Evolutionary conservation across 2,113 vertebrate genomes (phyloP), one percentile per base, ranked within the genome.

Genomic region (Hystrix cristata): DNA sequence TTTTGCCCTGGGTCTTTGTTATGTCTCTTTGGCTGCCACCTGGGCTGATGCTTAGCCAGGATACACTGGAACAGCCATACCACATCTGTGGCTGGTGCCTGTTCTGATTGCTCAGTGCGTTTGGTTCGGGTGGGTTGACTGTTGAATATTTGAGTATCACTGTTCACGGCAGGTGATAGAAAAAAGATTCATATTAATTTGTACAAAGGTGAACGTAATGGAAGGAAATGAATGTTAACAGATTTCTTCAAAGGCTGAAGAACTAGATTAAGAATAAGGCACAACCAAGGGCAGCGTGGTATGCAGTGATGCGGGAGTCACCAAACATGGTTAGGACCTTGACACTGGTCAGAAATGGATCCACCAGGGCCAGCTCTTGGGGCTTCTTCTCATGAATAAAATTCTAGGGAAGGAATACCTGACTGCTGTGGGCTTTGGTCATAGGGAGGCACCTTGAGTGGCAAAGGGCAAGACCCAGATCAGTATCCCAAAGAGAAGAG

Each of bases 101-200:
- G 7, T n/a, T n/a, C 38, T 51, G 57, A 59, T 27, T 9, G 7
- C 59, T 95, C 69, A 13, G 67, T 10, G 64, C 12, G 18, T 76
- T 80, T 87, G 48, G 19, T 78, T 64, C 19, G 55, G 34, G n/a
- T 76, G 43, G 65, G 16, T 80, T 74, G 8, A 10, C 76, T 67
- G 60, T 64, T 92, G 85, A 92, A 81, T 79, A 59, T 71, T 97
- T 82, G n/a, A 90, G 46, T 78, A 80, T 27, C 14, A 31, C 12
- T 18, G 15, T 81, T 51, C 59, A 31, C 48, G 67, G 23, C 67
- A 90, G 65, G 16, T 31, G 25, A 25, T 53, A 78, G 60, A 71
- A 91, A 91, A 81, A 0, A 11, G 8, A 62, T 62, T 72, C 55
- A 65, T 86, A 71, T 79, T 46, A 76, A 57, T n/a, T n/a, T 82